Evolutionary conservation across 2,113 vertebrate species (phyloP).

Genomic region (Vulpes ferrilata): DNA sequence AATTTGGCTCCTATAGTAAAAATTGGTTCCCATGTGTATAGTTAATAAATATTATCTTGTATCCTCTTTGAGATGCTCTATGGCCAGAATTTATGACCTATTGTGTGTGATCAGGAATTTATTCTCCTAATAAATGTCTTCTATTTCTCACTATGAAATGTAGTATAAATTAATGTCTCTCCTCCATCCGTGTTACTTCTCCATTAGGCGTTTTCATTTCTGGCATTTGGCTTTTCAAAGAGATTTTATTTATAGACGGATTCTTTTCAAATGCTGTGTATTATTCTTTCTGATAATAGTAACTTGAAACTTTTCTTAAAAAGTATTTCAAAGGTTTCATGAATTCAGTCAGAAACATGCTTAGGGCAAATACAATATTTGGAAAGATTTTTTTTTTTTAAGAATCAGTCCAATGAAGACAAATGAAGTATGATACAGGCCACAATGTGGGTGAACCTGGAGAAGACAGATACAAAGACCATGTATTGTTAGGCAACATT

Average conservation of each 20-base stretch:
- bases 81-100: no score
- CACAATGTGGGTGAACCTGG: accelerated
- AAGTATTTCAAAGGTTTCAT: not conserved
- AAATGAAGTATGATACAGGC: accelerated
- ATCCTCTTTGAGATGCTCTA: not conserved
- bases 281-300: not conserved
- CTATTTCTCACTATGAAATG: not conserved
- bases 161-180: no score
- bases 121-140: not conserved
- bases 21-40: accelerated
- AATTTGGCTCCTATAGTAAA: not conserved
- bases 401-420: not conserved
- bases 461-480: not conserved
- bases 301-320: not conserved
- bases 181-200: not conserved
- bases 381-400: not conserved
- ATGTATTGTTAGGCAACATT: accelerated
- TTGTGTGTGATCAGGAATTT: no score
- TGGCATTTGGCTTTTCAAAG: not conserved
- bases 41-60: accelerated
- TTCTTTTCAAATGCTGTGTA: not conserved
- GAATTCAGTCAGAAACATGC: not conserved
- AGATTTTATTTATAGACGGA: not conserved
- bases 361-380: constrained; percentile 44
- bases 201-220: not conserved